Evolutionary conservation across 1,140 invertebrate species (phyloP).

Genomic region (Ceratina calcarata): DNA sequence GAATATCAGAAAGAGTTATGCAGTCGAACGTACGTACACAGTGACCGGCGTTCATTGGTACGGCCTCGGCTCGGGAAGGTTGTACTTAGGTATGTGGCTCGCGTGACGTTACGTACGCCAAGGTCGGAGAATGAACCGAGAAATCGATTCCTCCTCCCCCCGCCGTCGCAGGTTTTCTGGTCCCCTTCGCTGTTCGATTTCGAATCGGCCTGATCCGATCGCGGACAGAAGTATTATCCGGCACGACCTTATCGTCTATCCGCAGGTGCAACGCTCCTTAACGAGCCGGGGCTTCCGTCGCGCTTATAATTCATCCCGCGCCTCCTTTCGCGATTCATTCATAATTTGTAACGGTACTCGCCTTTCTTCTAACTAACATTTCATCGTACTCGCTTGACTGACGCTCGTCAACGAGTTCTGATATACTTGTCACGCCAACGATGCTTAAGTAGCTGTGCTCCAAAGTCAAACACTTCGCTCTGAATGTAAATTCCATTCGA

Average conservation of each 20-base stretch:
- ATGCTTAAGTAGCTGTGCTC: no score
- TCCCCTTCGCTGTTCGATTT: neutral
- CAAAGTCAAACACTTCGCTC: no score
- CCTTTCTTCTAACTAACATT: slow-evolving; percentile 2
- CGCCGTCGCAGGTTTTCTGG: neutral
- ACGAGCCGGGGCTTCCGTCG: slow-evolving; percentile 53
- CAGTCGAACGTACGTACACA: no score
- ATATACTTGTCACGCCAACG: no score
- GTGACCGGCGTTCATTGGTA: neutral
- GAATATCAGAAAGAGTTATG: no score
- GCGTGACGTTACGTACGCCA: slow-evolving; percentile 75
- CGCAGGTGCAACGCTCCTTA: slow-evolving; percentile 55
- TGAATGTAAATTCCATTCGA: no score
- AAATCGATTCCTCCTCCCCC: slow-evolving; percentile 31
- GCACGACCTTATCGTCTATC: slow-evolving; percentile 55
- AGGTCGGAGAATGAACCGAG: slow-evolving; percentile 77
- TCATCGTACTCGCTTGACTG: neutral
- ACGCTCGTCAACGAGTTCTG: no score
- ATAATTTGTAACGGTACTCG: slow-evolving; percentile 49
- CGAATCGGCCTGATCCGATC: slow-evolving; percentile 36
- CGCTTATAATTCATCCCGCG: slow-evolving; percentile 52
- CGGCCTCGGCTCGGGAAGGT: slow-evolving; percentile 71
- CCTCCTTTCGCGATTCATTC: slow-evolving; percentile 46
- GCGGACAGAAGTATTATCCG: slow-evolving; percentile 52
- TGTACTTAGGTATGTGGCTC: slow-evolving; percentile 69